Evolutionary conservation across 2,113 vertebrate genomes (phyloP).

Genomic region (Odocoileus hemionus): DNA sequence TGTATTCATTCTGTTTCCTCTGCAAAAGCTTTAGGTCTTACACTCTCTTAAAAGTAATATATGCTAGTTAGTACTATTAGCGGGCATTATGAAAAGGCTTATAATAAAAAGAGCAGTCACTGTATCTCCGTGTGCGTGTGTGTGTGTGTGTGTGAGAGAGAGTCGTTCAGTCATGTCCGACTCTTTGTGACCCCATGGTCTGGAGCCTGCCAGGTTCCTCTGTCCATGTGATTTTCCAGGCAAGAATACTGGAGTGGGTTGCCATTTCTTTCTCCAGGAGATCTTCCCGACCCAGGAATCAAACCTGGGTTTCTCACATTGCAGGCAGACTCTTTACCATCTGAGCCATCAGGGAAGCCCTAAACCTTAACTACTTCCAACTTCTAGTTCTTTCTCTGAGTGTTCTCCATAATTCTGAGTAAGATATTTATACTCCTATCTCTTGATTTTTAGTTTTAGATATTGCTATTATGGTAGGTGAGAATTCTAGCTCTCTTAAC

Average conservation of each 20-base stretch:
- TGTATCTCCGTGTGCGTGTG: too few relatives aligned
- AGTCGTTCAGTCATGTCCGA: neutral
- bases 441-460: neutral
- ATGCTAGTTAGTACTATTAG: neutral
- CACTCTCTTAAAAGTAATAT: neutral
- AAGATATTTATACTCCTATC: neutral
- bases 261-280: neutral
- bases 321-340: neutral
- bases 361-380: neutral
- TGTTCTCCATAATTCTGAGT: neutral
- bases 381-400: neutral
- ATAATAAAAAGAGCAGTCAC: neutral
- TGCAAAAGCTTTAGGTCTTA: neutral
- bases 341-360: neutral
- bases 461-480: neutral
- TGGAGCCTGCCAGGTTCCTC: neutral
- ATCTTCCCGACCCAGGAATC: neutral
- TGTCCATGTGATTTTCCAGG: neutral
- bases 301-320: neutral
- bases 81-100: neutral
- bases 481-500: slow-evolving; percentile 9
- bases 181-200: neutral
- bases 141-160: too few relatives aligned
- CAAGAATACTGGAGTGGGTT: neutral
- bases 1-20: neutral